phyloP scores from a whole-genome alignment of 2,797 vertebrate species.

The Lindbergichthys nudifrons region DNA sequence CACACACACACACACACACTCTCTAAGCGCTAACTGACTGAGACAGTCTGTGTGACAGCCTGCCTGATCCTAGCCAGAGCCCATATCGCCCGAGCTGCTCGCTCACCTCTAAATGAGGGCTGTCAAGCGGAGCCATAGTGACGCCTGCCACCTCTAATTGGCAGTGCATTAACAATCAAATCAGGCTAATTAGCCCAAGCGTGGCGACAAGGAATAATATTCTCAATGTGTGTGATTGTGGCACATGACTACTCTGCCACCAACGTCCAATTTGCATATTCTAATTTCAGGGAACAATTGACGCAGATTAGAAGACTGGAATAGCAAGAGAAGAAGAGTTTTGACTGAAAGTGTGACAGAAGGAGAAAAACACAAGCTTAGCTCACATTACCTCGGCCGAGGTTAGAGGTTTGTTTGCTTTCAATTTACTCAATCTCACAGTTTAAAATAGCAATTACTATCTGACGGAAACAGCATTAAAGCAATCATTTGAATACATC shows the following conservation, averaged over 20 bases:
- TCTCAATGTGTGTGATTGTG: conserved; percentile 65
- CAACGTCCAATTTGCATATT: conserved; percentile 84
- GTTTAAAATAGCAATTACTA: background rate
- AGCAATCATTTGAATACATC: background rate
- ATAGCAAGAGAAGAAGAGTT: conserved; percentile 58
- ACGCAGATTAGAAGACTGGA: conserved; percentile 78
- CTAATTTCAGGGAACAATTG: conserved; percentile 86
- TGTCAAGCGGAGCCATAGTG: conserved; percentile 73
- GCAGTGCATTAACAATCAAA: conserved; percentile 92
- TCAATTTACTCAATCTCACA: conserved; percentile 11
- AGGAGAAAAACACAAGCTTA: conserved; percentile 9
- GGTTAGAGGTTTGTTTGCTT: conserved; percentile 9
- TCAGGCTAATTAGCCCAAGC: conserved; percentile 89
- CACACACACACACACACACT: conserved; percentile 14
- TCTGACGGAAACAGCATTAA: background rate
- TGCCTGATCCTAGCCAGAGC: conserved; percentile 67
- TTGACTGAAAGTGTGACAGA: conserved; percentile 20
- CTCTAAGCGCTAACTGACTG: conserved; percentile 52
- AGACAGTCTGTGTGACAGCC: conserved; percentile 68
- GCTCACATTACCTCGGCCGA: background rate
- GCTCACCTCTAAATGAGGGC: conserved; percentile 78
- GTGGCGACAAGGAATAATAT: conserved; percentile 86
- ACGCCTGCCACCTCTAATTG: conserved; percentile 87
- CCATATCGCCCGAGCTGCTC: conserved; percentile 61
- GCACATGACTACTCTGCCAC: conserved; percentile 38